Percentiles rank a stretch among this genome's conserved stretches.
These are phyloP conservation scores for Edolisoma coerulescens DNA, from an alignment of 2,113 vertebrate species.

Conservation along the genomic window DNA sequence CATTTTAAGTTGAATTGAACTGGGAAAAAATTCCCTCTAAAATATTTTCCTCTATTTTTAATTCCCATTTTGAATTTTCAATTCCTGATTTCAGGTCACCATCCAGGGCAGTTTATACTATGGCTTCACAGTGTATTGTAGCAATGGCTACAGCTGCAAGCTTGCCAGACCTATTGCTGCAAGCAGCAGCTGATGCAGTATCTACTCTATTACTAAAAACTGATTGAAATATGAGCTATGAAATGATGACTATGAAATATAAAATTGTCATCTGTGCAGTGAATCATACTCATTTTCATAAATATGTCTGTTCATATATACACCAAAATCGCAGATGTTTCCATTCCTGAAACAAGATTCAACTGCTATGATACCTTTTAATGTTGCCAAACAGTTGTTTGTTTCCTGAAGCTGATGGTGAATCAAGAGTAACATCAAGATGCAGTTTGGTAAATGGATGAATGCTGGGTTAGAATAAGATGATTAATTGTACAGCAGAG, in stretches of 20 bases:
- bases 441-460: neutral
- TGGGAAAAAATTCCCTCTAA: neutral
- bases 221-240: neutral
- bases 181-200: neutral
- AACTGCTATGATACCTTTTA: neutral
- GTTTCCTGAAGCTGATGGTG: neutral
- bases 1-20: neutral
- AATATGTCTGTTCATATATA: neutral
- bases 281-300: neutral
- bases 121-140: neutral
- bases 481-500: neutral
- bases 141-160: neutral
- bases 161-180: neutral
- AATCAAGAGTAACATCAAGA: neutral
- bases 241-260: neutral
- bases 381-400: neutral
- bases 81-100: neutral
- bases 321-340: neutral
- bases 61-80: neutral
- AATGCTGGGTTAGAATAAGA: neutral
- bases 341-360: neutral
- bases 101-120: neutral
- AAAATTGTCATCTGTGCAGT: neutral
- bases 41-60: neutral
- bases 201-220: neutral